These are phyloP conservation scores for Ostrea denselamellosa DNA, from an alignment of 1,140 invertebrate species.

Conservation along the genomic window DNA sequence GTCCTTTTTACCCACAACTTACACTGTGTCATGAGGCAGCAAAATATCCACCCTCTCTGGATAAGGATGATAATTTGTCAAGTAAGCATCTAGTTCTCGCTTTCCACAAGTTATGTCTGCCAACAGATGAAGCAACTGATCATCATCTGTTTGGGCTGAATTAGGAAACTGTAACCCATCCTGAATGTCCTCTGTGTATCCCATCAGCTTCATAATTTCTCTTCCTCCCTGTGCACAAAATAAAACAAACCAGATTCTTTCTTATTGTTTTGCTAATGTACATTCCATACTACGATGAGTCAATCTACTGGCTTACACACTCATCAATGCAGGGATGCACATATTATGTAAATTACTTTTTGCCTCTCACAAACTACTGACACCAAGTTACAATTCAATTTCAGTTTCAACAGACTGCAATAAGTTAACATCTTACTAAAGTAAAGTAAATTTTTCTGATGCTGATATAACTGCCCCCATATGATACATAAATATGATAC, in stretches of 20 bases:
- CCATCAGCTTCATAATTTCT: conserved; percentile 63
- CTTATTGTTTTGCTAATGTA: no score
- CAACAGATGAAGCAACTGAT: conserved; percentile 51
- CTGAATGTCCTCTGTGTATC: conserved; percentile 61
- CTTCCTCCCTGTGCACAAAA: conserved; percentile 55
- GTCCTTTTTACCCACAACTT: conserved; percentile 7
- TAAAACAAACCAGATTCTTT: background rate
- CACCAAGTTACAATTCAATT: no score
- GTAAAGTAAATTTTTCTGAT: no score
- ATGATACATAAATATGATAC: no score
- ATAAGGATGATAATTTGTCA: conserved; percentile 60
- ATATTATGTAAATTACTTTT: no score
- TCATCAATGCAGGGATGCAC: no score
- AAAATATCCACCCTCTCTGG: conserved; percentile 54
- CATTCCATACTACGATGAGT: no score
- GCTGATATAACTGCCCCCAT: no score
- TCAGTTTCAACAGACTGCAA: no score
- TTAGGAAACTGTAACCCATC: conserved; percentile 63
- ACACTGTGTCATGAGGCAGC: conserved; percentile 55
- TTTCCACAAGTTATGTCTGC: conserved; percentile 62
- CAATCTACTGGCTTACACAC: background rate
- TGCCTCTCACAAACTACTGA: no score
- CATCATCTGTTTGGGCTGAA: conserved; percentile 52
- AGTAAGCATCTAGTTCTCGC: conserved; percentile 59
- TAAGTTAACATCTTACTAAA: no score